phyloP scores from a whole-genome alignment of 1,140 invertebrate species.

The Pseudomyrmex dendroicus region DNA sequence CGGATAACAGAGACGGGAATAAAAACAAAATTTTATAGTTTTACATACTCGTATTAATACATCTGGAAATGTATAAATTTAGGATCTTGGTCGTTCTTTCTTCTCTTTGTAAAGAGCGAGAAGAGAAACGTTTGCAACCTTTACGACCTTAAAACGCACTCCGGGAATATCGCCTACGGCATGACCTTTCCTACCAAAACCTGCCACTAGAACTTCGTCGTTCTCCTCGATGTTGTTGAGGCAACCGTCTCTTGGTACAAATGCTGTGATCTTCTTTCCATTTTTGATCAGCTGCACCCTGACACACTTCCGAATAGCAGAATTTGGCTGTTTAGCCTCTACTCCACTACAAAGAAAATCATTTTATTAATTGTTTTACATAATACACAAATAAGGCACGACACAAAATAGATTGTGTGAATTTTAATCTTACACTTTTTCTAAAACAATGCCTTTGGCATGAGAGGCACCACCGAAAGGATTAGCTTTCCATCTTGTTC shows the following conservation, averaged over 20 bases:
- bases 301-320: slow-evolving; percentile 99
- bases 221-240: slow-evolving; percentile 99
- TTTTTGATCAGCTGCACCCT: slow-evolving; percentile 99
- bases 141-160: slow-evolving; percentile 97
- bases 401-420: no score
- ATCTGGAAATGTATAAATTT: slow-evolving; percentile 83
- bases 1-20: no score
- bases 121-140: slow-evolving; percentile 99
- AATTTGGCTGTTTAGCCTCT: slow-evolving; percentile 99
- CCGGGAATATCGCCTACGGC: slow-evolving; percentile 99
- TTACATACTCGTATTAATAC: no score
- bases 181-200: slow-evolving; percentile 99
- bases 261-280: slow-evolving; percentile 99
- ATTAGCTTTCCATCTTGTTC: slow-evolving; percentile 99
- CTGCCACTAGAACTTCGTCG: slow-evolving; percentile 99
- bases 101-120: slow-evolving; percentile 99
- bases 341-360: slow-evolving; percentile 92
- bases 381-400: no score
- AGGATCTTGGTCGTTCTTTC: slow-evolving; percentile 99
- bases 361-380: neutral
- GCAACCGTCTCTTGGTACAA: slow-evolving; percentile 99
- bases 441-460: slow-evolving; percentile 99
- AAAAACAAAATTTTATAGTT: no score
- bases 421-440: slow-evolving; percentile 96
- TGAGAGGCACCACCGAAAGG: slow-evolving; percentile 99